phyloP scores from a whole-genome alignment of 2,888 invertebrate species.

The Koerneria pararmatus region DNA sequence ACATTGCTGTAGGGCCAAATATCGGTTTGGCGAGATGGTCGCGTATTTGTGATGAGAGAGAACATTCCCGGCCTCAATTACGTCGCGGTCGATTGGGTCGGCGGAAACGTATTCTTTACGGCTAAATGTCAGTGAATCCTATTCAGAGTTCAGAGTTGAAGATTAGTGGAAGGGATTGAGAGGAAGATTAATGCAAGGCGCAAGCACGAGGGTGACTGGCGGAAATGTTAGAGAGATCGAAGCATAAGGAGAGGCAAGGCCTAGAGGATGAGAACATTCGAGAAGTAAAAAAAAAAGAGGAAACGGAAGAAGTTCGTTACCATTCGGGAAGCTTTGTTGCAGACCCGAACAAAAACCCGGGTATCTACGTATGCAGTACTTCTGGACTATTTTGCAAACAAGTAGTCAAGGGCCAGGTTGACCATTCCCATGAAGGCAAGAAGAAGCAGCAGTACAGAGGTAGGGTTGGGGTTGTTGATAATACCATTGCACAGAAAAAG shows the following conservation, averaged over 20 bases:
- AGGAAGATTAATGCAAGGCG: background rate
- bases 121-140: constrained; percentile 27
- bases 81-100: constrained; percentile 41
- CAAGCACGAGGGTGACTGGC: background rate
- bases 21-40: too few species aligned
- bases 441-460: constrained; percentile 25
- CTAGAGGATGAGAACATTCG: too few species aligned
- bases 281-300: too few species aligned
- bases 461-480: background rate
- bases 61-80: constrained; percentile 33
- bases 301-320: background rate
- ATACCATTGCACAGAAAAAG: background rate
- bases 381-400: constrained; percentile 37
- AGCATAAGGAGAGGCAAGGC: too few species aligned
- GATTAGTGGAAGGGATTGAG: background rate
- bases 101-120: constrained; percentile 36
- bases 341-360: constrained; percentile 31
- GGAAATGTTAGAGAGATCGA: too few species aligned
- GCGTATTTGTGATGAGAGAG: constrained; percentile 29
- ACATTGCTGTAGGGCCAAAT: too few species aligned
- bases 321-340: constrained; percentile 14
- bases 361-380: constrained; percentile 34
- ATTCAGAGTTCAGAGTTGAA: too few species aligned
- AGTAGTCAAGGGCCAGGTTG: constrained; percentile 28
- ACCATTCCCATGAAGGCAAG: background rate